phyloP scores from a whole-genome alignment of 23 tunicate species.

The Halocynthia roretzi region DNA sequence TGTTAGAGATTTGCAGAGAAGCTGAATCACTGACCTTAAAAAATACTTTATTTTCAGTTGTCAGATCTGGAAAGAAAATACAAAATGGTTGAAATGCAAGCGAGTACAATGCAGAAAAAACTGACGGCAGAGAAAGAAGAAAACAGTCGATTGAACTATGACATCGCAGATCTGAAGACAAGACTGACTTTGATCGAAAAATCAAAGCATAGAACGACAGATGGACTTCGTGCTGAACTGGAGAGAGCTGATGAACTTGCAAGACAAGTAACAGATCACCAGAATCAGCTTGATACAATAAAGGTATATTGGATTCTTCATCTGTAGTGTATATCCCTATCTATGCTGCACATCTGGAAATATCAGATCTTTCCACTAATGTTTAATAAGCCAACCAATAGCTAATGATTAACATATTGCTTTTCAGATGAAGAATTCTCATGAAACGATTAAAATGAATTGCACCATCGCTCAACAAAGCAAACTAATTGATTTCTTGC shows the following conservation, averaged over 20 bases:
- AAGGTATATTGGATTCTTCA: constrained; percentile 40
- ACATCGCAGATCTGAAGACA: constrained; percentile 3
- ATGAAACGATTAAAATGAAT: constrained; percentile 63
- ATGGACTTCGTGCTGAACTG: constrained; percentile 37
- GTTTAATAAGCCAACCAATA: not conserved
- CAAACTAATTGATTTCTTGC: constrained; percentile 82
- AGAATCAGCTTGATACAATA: constrained; percentile 54
- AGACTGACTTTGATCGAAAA: constrained; percentile 7
- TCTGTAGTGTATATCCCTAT: not conserved
- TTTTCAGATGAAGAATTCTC: constrained; percentile 65
- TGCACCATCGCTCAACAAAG: constrained; percentile 78
- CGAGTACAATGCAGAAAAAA: constrained; percentile 58
- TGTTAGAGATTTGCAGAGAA: no score
- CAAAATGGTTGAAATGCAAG: constrained; percentile 78
- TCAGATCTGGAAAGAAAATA: constrained; percentile 57
- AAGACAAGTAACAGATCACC: constrained; percentile 48
- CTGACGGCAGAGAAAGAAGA: constrained; percentile 54
- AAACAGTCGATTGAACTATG: constrained; percentile 18
- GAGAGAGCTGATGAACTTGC: constrained; percentile 64
- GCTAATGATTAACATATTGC: not conserved
- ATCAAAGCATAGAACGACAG: not conserved
- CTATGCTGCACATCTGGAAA: not conserved
- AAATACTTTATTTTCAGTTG: not conserved
- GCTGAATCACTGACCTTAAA: no score
- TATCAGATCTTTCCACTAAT: not conserved